These are phyloP conservation scores for Sialia sialis DNA, from an alignment of 2,113 vertebrate genomes.

Conservation along the genomic window DNA sequence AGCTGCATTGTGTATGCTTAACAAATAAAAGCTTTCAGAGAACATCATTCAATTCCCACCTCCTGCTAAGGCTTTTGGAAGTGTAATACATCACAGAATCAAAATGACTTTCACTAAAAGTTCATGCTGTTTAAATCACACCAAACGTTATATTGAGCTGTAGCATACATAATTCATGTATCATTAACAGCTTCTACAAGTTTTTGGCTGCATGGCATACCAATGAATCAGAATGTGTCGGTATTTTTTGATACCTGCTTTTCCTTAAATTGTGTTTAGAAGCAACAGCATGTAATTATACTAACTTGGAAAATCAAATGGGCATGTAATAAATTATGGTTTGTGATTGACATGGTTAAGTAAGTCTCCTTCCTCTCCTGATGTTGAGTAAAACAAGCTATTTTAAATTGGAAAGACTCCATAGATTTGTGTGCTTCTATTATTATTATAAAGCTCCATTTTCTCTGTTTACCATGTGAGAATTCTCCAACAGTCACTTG, in stretches of 20 bases:
- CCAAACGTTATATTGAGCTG: constrained; percentile 72
- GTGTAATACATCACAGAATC: constrained; percentile 66
- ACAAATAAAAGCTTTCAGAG: constrained; percentile 47
- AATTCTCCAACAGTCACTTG: background rate
- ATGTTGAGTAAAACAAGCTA: background rate
- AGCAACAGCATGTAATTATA: constrained; percentile 40
- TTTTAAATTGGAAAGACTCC: background rate
- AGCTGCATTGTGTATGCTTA: constrained; percentile 33
- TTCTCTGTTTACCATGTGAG: background rate
- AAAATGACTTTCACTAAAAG: constrained; percentile 71
- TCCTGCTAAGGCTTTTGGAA: constrained; percentile 48
- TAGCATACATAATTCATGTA: constrained; percentile 77
- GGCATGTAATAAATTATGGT: constrained; percentile 2
- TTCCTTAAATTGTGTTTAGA: constrained; percentile 42
- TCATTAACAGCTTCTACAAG: constrained; percentile 68
- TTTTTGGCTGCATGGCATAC: constrained; percentile 55
- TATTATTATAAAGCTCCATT: background rate
- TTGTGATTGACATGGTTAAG: constrained; percentile 14
- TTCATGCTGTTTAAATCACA: constrained; percentile 73
- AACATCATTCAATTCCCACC: constrained; percentile 34
- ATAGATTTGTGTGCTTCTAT: background rate
- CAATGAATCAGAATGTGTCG: constrained; percentile 55
- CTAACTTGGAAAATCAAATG: constrained; percentile 33
- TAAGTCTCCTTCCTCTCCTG: background rate
- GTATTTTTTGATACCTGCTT: constrained; percentile 32